Evolutionary conservation across 2,113 vertebrate genomes (phyloP).

Genomic region (Spea multiplicata): DNA sequence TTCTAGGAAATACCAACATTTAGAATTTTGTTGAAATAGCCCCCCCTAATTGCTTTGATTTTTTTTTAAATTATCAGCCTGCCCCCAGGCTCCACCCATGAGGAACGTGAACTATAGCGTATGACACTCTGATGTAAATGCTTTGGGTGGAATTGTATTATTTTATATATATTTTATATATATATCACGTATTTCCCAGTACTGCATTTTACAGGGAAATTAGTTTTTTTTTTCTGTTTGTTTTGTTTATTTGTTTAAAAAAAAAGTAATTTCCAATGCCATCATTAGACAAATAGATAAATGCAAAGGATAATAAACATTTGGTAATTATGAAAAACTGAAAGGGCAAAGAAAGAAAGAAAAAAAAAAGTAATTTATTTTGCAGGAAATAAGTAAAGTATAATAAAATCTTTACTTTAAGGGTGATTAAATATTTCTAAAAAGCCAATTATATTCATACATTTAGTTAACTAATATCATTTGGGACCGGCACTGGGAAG

Average conservation of each 20-base stretch:
- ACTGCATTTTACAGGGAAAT: not conserved
- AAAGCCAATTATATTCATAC: not conserved
- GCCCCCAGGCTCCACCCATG: no score
- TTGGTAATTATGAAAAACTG: constrained; percentile 26
- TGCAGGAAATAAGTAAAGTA: constrained; percentile 17
- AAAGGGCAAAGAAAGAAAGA: constrained; percentile 14
- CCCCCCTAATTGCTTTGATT: no score
- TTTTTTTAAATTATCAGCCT: no score
- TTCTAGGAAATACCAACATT: no score
- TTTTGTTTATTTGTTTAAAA: constrained; percentile 3
- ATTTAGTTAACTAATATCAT: constrained; percentile 2
- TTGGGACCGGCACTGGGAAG: not conserved
- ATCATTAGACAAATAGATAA: constrained; percentile 38
- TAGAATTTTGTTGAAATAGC: no score
- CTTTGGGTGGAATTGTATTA: no score
- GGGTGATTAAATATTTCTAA: constrained; percentile 7
- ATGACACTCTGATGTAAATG: no score
- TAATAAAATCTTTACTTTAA: constrained; percentile 26
- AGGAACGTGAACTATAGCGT: no score
- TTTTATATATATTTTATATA: no score
- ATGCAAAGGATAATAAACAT: constrained; percentile 25
- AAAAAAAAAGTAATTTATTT: constrained; percentile 18
- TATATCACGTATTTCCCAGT: not conserved
- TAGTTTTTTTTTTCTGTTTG: not conserved
- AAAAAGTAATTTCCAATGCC: not conserved